phyloP scores from a whole-genome alignment of 1,140 invertebrate species.

The Gryon sp. region DNA sequence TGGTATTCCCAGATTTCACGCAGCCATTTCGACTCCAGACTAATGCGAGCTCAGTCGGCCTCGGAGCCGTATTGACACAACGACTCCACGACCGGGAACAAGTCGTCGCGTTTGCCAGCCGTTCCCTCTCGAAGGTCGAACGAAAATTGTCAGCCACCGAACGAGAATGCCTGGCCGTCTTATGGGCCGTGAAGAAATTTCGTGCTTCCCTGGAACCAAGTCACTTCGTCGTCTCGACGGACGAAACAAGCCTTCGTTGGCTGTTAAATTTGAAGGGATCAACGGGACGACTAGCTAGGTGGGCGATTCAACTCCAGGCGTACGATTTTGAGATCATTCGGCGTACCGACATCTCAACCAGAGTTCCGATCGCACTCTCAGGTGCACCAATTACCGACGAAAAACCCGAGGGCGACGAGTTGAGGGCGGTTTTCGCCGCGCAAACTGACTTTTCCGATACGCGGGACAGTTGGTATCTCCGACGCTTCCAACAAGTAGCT shows the following conservation, averaged over 20 bases:
- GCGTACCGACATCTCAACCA: neutral
- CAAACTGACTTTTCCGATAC: neutral
- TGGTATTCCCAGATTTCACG: too few relatives aligned
- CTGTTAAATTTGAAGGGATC: neutral
- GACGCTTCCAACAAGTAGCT: neutral
- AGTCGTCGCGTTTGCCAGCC: constrained; percentile 29
- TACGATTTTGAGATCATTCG: neutral
- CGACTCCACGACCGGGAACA: constrained; percentile 5
- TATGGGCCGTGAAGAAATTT: constrained; percentile 19
- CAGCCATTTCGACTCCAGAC: constrained; percentile 30
- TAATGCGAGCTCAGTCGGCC: constrained; percentile 27
- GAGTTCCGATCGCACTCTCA: neutral
- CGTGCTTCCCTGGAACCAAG: neutral
- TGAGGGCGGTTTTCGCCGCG: neutral
- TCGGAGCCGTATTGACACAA: neutral
- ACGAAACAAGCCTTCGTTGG: neutral
- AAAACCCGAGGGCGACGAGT: neutral
- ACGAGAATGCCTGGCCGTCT: constrained; percentile 13
- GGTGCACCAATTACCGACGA: neutral
- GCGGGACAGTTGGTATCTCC: neutral
- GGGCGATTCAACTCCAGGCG: neutral
- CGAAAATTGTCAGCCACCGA: too few relatives aligned
- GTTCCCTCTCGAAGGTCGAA: constrained; percentile 24
- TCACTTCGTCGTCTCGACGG: neutral
- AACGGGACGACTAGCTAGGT: neutral